A percentile compares a stretch with the other conserved stretches of the same genome.
These are phyloP conservation scores for Poecilia velifera DNA, from an alignment of 2,797 vertebrate species.

Conservation along the genomic window DNA sequence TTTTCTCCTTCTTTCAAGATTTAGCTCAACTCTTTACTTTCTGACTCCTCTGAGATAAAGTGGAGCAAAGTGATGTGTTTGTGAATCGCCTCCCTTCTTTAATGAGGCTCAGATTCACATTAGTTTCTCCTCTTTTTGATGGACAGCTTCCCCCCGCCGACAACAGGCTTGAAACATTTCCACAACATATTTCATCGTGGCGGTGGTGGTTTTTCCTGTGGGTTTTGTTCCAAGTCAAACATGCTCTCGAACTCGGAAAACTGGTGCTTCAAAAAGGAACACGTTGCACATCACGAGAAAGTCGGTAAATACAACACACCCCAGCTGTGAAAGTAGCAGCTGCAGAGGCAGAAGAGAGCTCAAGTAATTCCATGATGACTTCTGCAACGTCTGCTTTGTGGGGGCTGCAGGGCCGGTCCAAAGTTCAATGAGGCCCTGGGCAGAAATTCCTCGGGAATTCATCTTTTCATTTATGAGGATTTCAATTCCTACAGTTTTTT, in stretches of 20 bases:
- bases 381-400: slow-evolving; percentile 57
- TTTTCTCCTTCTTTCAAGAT: neutral
- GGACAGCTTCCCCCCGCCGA: slow-evolving; percentile 71
- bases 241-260: slow-evolving; percentile 79
- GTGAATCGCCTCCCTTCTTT: slow-evolving; percentile 33
- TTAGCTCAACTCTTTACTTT: neutral
- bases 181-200: slow-evolving; percentile 76
- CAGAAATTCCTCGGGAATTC: neutral
- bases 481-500: neutral
- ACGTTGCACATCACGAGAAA: slow-evolving; percentile 74
- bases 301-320: slow-evolving; percentile 80
- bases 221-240: slow-evolving; percentile 79
- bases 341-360: slow-evolving; percentile 30
- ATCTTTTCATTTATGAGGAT: neutral
- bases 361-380: slow-evolving; percentile 54
- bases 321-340: slow-evolving; percentile 56
- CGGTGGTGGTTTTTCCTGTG: slow-evolving; percentile 77
- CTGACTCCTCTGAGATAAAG: slow-evolving; percentile 12
- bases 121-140: slow-evolving; percentile 49
- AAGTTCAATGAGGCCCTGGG: neutral
- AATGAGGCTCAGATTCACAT: slow-evolving; percentile 47
- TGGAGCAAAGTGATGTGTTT: slow-evolving; percentile 25
- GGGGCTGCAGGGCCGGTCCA: slow-evolving; percentile 6
- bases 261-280: slow-evolving; percentile 74
- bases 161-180: slow-evolving; percentile 78